Base-by-base conservation (phyloP, 2,888 invertebrate genomes). In the Sussaba pulchella region DNA sequence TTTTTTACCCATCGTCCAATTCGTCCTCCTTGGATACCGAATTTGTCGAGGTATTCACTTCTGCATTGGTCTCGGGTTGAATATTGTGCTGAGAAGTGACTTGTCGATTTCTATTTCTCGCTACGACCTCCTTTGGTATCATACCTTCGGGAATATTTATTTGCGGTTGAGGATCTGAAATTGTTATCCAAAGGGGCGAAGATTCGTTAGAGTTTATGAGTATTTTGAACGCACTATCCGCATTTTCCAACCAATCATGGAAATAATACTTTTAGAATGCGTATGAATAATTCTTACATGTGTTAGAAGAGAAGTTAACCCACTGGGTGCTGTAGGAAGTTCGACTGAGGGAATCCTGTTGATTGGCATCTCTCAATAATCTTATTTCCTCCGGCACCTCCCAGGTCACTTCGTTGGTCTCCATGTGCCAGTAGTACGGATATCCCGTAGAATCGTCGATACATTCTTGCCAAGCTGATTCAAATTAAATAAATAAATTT, bases 321-420 rank as follows among this genome's bases (percentile, higher is more conserved):
- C 89, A 89, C 45, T 88, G 88, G 47, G 85, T 82, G 66, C 85
- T 81, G 41, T 85, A 85, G 17, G 84, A 83, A 78, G 81, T 83
- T 47, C 87, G 85, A 59, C 66, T 69, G 10, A 77, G 82, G 14
- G 82, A 71, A 66, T 85, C 86, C 39, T 70, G 75, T 61, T 89
- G 86, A 43, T 77, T 52, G 39, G 85, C 85, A 69, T 88, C 88
- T 61, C 83, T 86, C 21, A 84, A 81, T 4, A 85, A 75, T 69
- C 83, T 85, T 26, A 91, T 78, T 84, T 94, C 94, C 0, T 89
- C 87, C 9, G 95, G 95, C 85, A 93, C 93, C 80, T 94, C 94
- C 95, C 95, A 95, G 9, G 95, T 94, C 0, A 95, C 95, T 87
- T 94, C 94, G 88, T 95, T 94, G 0, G 95, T 94, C 83, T 93